These are phyloP conservation scores for Pygoscelis antarcticus DNA, from an alignment of 2,113 vertebrate species.

Conservation along the genomic window DNA sequence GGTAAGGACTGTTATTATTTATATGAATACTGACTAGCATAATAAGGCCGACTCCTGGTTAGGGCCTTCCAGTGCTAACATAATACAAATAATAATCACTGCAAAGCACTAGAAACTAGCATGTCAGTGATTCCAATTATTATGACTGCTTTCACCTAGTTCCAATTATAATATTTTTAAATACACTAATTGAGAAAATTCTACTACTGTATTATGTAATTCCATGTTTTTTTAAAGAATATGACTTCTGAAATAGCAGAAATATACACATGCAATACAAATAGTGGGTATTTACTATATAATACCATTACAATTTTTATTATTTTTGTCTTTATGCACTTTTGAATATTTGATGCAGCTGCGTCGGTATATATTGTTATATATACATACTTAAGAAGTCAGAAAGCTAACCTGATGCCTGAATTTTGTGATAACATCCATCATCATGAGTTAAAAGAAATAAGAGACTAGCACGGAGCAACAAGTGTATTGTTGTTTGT, in stretches of 20 bases:
- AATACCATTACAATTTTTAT: neutral
- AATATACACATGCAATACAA: neutral
- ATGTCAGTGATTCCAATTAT: neutral
- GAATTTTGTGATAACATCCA: neutral
- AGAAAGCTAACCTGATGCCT: neutral
- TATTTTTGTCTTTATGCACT: neutral
- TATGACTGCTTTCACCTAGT: neutral
- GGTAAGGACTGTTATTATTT: neutral
- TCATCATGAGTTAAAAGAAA: neutral
- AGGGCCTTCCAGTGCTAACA: neutral
- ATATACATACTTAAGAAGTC: neutral
- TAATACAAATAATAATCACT: neutral
- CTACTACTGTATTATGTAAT: neutral
- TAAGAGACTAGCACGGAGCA: neutral
- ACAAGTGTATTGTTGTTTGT: neutral
- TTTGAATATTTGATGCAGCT: neutral
- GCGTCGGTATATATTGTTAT: neutral
- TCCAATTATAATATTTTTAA: neutral
- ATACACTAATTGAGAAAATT: neutral
- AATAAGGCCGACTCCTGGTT: neutral
- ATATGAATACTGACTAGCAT: neutral
- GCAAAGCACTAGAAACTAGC: neutral
- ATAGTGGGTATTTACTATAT: neutral
- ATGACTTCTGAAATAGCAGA: neutral
- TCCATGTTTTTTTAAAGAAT: neutral